Conservation (phyloP, 2,797 vertebrate genomes). For the Carcharodon carcharias region DNA sequence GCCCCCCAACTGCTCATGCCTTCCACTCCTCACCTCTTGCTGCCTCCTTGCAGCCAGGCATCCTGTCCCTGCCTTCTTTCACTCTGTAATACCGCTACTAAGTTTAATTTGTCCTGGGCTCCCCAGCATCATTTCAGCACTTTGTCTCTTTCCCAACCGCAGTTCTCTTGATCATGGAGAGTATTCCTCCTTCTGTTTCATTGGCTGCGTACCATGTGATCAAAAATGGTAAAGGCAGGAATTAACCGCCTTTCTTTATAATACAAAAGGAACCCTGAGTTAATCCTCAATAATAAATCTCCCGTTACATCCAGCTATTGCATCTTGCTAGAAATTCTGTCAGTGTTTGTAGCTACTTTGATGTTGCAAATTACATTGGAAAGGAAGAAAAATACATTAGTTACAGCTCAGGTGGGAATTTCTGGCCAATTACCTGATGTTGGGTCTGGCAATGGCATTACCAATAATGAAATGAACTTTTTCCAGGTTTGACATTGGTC, state of each 20-base stretch:
- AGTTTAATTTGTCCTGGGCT: not conserved
- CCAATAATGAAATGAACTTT: slow-evolving; percentile 86
- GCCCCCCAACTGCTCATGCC: no score
- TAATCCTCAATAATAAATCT: not conserved
- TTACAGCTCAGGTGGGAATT: not conserved
- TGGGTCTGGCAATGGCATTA: slow-evolving; percentile 73
- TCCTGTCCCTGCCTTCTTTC: not conserved
- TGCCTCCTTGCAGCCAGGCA: not conserved
- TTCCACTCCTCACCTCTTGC: no score
- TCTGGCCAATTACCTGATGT: slow-evolving; percentile 70
- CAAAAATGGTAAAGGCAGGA: not conserved
- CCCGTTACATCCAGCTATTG: not conserved
- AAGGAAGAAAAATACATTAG: not conserved
- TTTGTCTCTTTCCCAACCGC: no score
- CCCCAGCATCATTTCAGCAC: not conserved
- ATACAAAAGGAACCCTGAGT: not conserved
- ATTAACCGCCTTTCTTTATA: not conserved
- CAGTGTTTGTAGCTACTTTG: not conserved
- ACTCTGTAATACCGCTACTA: not conserved
- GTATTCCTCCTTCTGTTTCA: not conserved
- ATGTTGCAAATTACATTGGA: not conserved
- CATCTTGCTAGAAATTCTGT: not conserved
- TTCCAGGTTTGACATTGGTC: slow-evolving; percentile 79
- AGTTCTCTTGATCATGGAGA: not conserved
- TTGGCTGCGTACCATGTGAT: not conserved